phyloP scores from a whole-genome alignment of 2,888 invertebrate genomes.

The Clusia tigrina region DNA sequence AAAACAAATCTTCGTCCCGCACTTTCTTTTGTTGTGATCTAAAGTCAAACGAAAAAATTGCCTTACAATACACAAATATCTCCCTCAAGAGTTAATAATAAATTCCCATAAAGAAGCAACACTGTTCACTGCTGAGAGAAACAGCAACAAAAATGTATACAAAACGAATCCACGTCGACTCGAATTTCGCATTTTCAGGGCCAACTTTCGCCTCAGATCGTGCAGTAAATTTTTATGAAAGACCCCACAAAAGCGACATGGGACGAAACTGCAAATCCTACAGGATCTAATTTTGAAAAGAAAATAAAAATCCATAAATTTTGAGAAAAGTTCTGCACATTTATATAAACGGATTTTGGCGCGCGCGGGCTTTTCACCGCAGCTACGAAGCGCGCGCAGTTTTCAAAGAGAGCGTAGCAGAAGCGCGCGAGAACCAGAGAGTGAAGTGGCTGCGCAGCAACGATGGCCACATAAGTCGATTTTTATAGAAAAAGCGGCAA shows the following conservation, averaged over 20 bases:
- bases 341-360: constrained; percentile 54
- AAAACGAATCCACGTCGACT: constrained; percentile 42
- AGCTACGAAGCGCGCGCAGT: constrained; percentile 43
- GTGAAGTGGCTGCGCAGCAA: neutral
- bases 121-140: constrained; percentile 43
- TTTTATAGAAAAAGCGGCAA: constrained; percentile 37
- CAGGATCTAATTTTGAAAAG: constrained; percentile 50
- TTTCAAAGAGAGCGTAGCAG: constrained; percentile 43
- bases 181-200: constrained; percentile 44
- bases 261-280: constrained; percentile 39
- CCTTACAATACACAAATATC: too few species aligned
- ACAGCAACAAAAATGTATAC: constrained; percentile 48
- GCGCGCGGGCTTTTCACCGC: constrained; percentile 59
- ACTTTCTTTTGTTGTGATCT: too few species aligned
- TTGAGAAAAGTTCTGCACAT: constrained; percentile 41
- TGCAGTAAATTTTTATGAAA: constrained; percentile 46
- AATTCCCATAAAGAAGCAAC: constrained; percentile 38
- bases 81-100: neutral
- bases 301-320: constrained; percentile 44
- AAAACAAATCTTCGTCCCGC: too few species aligned
- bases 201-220: constrained; percentile 41
- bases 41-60: too few species aligned
- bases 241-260: neutral
- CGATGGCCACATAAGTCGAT: constrained; percentile 21
- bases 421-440: constrained; percentile 37